Base-by-base conservation (phyloP, 1,140 invertebrate species). In the Trichomalopsis sarcophagae region DNA sequence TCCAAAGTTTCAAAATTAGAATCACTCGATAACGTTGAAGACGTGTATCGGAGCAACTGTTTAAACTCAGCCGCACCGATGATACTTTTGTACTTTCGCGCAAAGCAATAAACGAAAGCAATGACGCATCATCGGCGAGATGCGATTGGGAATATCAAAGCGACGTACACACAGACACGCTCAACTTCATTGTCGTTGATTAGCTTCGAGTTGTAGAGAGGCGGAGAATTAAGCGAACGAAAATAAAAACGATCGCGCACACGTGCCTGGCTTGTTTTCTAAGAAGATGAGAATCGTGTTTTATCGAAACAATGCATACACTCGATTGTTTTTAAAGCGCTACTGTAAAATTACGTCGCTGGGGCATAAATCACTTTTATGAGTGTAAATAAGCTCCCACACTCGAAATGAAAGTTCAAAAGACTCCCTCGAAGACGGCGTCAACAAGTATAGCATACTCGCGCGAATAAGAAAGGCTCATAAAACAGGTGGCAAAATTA, bases 71-170 rank as follows among this genome's bases (percentile, higher is more conserved):
- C 21, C 10, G 33, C 33, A 10, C 40, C 40, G 27, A 27, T 27
- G 9, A n/a, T 4, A 71, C 50, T 74, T 75, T 75, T 36, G 30
- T 44, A 68, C 73, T 76, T 82, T 76, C 73, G 81, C 55, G 55
- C 55, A 76, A 82, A 84, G 50, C 36, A 27, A 78, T 78, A 33
- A 84, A 78, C 11, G 75, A 84, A 71, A 84, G 75, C 36, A 17
- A 50, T 84, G 82, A 50, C 74, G 73, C 82, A 77, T 77, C 75
- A 21, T 36, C 33, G 33, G 0, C 50, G 47, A 33, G 11, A 30
- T 21, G 23, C 40, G 62, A 84, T 78, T 71, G 40, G 75, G 14
- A 78, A 78, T 78, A 78, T 78, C 75, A n/a, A 75, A 77, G 44
- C 71, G 82, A 84, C 75, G 82, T 78, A 77, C 21, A n/a, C n/a